These are phyloP conservation scores for Agrochola litura DNA, from an alignment of 2,888 invertebrate species.

Conservation along the genomic window DNA sequence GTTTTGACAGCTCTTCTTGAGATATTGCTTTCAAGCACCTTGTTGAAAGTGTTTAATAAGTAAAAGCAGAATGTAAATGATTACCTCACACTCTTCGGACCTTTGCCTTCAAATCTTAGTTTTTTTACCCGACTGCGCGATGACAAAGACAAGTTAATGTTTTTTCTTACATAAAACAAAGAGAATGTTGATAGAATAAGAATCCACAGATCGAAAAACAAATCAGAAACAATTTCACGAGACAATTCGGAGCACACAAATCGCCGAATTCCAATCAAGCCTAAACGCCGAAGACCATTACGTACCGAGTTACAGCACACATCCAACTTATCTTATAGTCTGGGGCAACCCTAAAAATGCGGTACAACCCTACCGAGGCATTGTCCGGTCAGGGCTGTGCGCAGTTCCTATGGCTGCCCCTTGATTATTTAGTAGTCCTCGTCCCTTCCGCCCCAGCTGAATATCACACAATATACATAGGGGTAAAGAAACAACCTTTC, in stretches of 20 bases:
- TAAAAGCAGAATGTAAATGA: not conserved
- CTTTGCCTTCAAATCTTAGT: not conserved
- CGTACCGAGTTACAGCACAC: slow-evolving; percentile 33
- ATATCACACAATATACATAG: slow-evolving; percentile 56
- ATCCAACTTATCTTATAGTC: slow-evolving; percentile 53
- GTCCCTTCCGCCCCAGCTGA: slow-evolving; percentile 62
- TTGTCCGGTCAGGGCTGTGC: slow-evolving; percentile 52
- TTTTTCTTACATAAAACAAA: not conserved
- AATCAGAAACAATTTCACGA: slow-evolving; percentile 44
- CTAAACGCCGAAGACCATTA: slow-evolving; percentile 39
- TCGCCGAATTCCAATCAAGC: slow-evolving; percentile 52
- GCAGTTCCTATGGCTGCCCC: slow-evolving; percentile 43
- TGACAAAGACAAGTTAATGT: not conserved
- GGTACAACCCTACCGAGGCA: slow-evolving; percentile 31
- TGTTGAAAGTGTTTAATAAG: not conserved
- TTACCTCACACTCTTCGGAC: not conserved
- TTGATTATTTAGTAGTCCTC: slow-evolving; percentile 60
- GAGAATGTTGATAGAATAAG: slow-evolving; percentile 24
- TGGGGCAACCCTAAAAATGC: slow-evolving; percentile 37
- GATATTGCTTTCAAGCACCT: slow-evolving; percentile 9
- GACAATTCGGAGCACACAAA: slow-evolving; percentile 32
- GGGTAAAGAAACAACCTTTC: slow-evolving; percentile 44
- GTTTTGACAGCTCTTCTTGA: slow-evolving; percentile 23
- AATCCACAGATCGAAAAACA: slow-evolving; percentile 25
- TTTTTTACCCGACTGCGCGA: not conserved